Conservation (phyloP, 2,797 vertebrate species). For the Pelochelys cantorii region DNA sequence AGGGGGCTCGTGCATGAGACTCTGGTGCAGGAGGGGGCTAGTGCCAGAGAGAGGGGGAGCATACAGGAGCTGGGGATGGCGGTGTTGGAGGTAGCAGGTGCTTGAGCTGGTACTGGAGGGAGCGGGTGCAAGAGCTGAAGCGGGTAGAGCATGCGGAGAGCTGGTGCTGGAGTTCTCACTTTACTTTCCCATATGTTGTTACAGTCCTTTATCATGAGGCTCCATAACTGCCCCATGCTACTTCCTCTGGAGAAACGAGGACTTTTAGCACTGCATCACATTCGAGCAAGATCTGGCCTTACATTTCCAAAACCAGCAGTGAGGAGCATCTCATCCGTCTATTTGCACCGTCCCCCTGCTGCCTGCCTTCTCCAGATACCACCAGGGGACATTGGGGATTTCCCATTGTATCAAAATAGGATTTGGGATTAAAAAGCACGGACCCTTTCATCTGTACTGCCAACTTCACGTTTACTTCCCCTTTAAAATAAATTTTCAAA, state of each 20-base stretch:
- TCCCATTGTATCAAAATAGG: background rate
- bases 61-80: background rate
- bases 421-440: background rate
- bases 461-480: background rate
- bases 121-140: conserved; percentile 40
- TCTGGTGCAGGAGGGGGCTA: background rate
- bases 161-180: background rate
- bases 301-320: background rate
- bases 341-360: background rate
- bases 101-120: background rate
- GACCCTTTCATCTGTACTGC: background rate
- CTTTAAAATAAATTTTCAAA: background rate
- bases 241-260: background rate
- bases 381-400: background rate
- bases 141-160: conserved; percentile 62
- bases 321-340: background rate
- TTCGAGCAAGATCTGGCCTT: background rate
- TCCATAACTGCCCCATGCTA: background rate
- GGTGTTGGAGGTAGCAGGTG: background rate
- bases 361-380: background rate
- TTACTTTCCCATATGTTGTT: background rate
- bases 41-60: background rate
- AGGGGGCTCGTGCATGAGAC: conserved; percentile 62
- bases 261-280: background rate
- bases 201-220: background rate